Conservation (phyloP, 1,140 invertebrate genomes). For the Drosophila kohkoa region DNA sequence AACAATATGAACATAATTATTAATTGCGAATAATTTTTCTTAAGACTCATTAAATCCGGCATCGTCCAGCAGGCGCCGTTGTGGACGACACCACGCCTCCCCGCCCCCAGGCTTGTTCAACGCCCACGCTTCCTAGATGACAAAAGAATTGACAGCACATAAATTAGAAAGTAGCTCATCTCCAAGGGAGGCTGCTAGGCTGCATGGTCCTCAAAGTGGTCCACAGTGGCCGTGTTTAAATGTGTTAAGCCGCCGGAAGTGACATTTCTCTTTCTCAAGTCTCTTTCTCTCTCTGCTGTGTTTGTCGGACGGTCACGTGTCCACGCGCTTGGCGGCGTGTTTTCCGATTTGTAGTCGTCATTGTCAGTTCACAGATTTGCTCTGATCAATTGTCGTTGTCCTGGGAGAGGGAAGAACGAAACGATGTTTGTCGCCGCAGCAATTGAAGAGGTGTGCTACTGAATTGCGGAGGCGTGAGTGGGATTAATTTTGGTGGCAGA, state of each 20-base stretch:
- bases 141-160: constrained; percentile 76
- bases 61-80: constrained; percentile 59
- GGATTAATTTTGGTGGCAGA: constrained; percentile 4
- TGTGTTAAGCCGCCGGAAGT: constrained; percentile 76
- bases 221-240: constrained; percentile 53
- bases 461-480: constrained; percentile 19
- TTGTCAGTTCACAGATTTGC: constrained; percentile 47
- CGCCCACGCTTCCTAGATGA: constrained; percentile 51
- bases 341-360: constrained; percentile 61
- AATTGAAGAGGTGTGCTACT: constrained; percentile 34
- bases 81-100: constrained; percentile 19
- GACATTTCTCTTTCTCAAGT: constrained; percentile 63
- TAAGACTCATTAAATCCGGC: constrained; percentile 78
- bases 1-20: constrained; percentile 81
- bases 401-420: not conserved
- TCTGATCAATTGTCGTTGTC: constrained; percentile 41
- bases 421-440: not conserved
- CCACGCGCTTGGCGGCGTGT: constrained; percentile 64
- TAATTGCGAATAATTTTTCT: constrained; percentile 83
- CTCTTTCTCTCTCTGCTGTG: not conserved
- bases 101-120: constrained; percentile 7
- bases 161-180: constrained; percentile 69
- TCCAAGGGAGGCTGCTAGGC: constrained; percentile 15
- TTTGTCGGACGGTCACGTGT: constrained; percentile 61
- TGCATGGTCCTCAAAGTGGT: constrained; percentile 21